Percentiles rank a stretch among this genome's conserved stretches.
phyloP scores from a whole-genome alignment of 2,113 vertebrate genomes.

The Rhagologus leucostigma region DNA sequence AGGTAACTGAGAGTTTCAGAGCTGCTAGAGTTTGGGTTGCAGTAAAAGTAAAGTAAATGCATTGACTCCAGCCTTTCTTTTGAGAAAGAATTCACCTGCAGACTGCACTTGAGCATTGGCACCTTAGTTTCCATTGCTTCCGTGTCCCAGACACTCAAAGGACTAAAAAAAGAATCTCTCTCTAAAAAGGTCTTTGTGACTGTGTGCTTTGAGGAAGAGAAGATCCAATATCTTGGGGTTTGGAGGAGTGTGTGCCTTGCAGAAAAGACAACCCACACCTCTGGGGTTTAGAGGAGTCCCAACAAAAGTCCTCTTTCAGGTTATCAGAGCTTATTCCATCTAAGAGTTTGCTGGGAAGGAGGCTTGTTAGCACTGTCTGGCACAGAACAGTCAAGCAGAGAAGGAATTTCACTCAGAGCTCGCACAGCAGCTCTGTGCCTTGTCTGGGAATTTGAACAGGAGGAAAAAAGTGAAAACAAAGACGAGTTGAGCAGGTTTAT shows the following conservation, averaged over 20 bases:
- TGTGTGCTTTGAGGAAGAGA: background rate
- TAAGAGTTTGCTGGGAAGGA: background rate
- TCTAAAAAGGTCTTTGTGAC: background rate
- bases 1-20: background rate
- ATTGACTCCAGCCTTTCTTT: background rate
- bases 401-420: conserved; percentile 1
- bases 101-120: background rate
- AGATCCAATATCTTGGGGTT: background rate
- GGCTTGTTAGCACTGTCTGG: conserved; percentile 20
- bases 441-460: background rate
- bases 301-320: background rate
- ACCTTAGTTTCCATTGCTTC: background rate
- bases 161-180: background rate
- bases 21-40: background rate
- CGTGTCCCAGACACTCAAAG: background rate
- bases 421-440: background rate
- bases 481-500: background rate
- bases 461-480: conserved; percentile 5
- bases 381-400: background rate
- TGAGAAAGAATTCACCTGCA: background rate
- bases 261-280: background rate
- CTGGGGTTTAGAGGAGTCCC: background rate
- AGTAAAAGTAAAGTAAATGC: background rate
- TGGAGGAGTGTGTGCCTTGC: background rate
- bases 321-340: conserved; percentile 6